These are phyloP conservation scores for Pteronotus mesoamericanus DNA, from an alignment of 2,797 vertebrate species.

Conservation along the genomic window DNA sequence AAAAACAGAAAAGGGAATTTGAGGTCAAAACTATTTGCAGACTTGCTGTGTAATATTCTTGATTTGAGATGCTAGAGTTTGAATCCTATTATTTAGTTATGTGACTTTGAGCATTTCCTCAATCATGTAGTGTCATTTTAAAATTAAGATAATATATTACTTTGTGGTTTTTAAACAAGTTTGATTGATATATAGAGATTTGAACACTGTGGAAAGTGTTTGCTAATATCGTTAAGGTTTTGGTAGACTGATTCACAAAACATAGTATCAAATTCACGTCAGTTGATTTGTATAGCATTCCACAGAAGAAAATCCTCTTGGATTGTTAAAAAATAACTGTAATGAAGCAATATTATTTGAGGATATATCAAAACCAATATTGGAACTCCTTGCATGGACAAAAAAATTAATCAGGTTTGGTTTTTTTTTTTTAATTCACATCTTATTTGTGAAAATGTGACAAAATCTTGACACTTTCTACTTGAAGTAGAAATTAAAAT, in stretches of 20 bases:
- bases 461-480: neutral
- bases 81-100: neutral
- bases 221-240: neutral
- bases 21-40: neutral
- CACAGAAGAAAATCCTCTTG: neutral
- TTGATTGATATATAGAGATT: neutral
- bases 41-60: neutral
- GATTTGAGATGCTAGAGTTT: neutral
- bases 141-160: neutral
- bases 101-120: neutral
- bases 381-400: neutral
- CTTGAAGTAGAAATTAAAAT: neutral
- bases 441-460: neutral
- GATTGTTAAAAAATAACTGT: neutral
- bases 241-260: neutral
- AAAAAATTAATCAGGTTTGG: neutral
- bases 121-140: neutral
- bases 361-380: neutral
- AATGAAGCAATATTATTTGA: neutral
- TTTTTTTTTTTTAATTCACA: neutral
- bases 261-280: neutral
- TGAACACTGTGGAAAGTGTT: neutral
- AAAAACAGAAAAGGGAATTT: neutral
- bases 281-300: neutral
- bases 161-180: neutral